A percentile compares a stretch with the other conserved stretches of the same genome.
Conservation (phyloP, 2,797 vertebrate genomes). For the Xenopus petersii region DNA sequence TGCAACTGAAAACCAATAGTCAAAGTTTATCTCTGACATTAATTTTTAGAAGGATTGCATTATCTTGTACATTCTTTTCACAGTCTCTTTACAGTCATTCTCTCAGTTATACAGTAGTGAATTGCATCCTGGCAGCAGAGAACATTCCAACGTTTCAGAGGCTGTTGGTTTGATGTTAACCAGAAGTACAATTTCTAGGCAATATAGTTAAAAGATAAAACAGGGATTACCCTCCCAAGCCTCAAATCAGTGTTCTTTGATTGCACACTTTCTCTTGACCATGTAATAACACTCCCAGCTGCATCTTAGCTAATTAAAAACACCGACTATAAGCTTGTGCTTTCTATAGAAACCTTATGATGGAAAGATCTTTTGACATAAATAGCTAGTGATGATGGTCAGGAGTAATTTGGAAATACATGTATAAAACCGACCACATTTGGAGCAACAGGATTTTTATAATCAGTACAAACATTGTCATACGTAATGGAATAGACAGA, state of each 20-base stretch:
- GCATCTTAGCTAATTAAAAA: conserved; percentile 56
- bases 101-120: background rate
- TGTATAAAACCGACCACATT: too few relatives aligned
- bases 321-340: conserved; percentile 50
- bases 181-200: conserved; percentile 54
- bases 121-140: conserved; percentile 34
- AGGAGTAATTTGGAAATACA: background rate
- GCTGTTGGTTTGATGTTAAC: conserved; percentile 52
- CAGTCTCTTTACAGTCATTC: too few relatives aligned
- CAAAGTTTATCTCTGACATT: too few relatives aligned
- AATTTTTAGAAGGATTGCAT: too few relatives aligned
- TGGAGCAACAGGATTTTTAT: too few relatives aligned
- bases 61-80: too few relatives aligned
- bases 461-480: too few relatives aligned
- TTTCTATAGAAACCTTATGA: conserved; percentile 49
- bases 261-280: conserved; percentile 54
- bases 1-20: too few relatives aligned
- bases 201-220: conserved; percentile 50
- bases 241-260: conserved; percentile 55
- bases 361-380: background rate
- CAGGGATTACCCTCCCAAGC: conserved; percentile 52
- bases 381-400: background rate
- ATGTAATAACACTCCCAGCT: conserved; percentile 58
- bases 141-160: conserved; percentile 43
- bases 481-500: too few relatives aligned